A percentile compares a stretch with the other conserved stretches of the same genome.
Conservation (phyloP, 2,888 invertebrate genomes). For the Villa cingulata region DNA sequence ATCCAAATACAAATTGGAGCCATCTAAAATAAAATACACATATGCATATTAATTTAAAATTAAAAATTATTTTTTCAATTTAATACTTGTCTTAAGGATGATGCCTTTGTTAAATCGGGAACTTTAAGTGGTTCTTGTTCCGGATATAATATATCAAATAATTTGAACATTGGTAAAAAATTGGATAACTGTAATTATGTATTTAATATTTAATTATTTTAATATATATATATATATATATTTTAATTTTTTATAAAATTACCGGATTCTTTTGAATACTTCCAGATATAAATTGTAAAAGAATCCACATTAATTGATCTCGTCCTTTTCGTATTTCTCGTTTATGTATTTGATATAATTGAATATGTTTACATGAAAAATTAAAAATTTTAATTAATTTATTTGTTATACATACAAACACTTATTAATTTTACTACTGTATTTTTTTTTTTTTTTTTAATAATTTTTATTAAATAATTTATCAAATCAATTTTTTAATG, state of each 20-base stretch:
- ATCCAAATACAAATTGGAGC: constrained; percentile 96
- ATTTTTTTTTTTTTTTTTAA: constrained; percentile 1
- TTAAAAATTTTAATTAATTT: neutral
- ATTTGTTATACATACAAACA: neutral
- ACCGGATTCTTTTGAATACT: constrained; percentile 89
- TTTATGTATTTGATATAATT: constrained; percentile 27
- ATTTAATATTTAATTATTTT: too few species aligned
- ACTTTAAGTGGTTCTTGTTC: constrained; percentile 81
- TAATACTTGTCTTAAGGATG: constrained; percentile 37
- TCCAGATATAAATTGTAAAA: constrained; percentile 93
- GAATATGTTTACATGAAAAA: constrained; percentile 40
- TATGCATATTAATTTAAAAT: neutral
- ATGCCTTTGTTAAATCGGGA: constrained; percentile 76
- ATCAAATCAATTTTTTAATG: too few species aligned
- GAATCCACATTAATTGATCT: constrained; percentile 98
- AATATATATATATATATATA: neutral
- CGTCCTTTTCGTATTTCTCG: constrained; percentile 77
- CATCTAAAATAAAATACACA: constrained; percentile 39
- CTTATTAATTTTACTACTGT: too few species aligned
- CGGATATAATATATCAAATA: constrained; percentile 85
- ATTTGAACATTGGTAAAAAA: constrained; percentile 75
- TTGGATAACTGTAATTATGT: constrained; percentile 47
- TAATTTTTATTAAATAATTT: neutral
- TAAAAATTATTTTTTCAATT: neutral
- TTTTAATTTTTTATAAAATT: constrained; percentile 21